These are phyloP conservation scores for Chrosomus eos DNA, from an alignment of 2,797 vertebrate genomes.

Conservation along the genomic window DNA sequence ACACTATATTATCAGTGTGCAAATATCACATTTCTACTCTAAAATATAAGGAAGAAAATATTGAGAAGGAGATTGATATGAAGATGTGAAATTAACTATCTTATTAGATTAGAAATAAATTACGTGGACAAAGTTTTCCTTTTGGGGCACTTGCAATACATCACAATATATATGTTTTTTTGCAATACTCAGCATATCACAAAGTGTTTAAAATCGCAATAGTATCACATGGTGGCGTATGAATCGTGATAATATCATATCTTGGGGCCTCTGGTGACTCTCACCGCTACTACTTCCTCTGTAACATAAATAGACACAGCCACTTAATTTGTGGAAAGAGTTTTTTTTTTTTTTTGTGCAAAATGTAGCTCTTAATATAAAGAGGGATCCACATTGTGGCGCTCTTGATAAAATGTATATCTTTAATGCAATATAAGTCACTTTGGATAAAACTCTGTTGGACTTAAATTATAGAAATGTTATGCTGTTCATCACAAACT, in stretches of 20 bases:
- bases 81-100: background rate
- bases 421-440: background rate
- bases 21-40: background rate
- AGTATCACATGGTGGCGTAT: background rate
- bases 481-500: background rate
- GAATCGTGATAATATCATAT: background rate
- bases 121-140: background rate
- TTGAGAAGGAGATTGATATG: background rate
- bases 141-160: background rate
- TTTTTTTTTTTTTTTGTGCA: no score
- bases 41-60: background rate
- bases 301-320: background rate
- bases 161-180: background rate
- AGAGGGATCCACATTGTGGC: no score
- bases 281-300: background rate
- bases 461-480: background rate
- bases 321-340: no score
- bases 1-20: background rate
- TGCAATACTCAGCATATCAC: background rate
- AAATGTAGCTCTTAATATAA: no score
- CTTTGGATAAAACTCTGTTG: background rate
- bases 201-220: background rate
- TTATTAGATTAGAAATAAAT: no score
- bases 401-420: background rate
- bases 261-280: background rate